These are phyloP conservation scores for Dascillus cervinus DNA, from an alignment of 2,888 invertebrate species.

Conservation along the genomic window DNA sequence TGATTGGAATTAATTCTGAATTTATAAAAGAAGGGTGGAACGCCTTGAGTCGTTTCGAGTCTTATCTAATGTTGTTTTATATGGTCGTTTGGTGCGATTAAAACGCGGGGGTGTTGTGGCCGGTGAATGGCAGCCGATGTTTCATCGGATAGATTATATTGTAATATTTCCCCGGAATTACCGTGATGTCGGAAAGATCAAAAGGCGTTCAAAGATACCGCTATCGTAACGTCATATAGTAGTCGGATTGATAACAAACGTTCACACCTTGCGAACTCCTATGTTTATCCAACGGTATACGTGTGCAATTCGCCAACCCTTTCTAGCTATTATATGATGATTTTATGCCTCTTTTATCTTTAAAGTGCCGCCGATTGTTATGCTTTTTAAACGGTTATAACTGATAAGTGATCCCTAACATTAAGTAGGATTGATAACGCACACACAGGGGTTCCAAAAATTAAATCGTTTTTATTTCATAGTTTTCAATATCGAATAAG, in stretches of 20 bases:
- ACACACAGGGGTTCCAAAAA: no score
- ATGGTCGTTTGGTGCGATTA: no score
- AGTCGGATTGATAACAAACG: constrained; percentile 11
- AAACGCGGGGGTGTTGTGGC: no score
- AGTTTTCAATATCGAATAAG: no score
- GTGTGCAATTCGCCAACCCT: constrained; percentile 6
- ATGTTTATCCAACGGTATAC: constrained; percentile 11
- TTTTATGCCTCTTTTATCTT: constrained; percentile 2
- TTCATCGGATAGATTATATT: constrained; percentile 6
- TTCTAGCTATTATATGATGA: neutral
- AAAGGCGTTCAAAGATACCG: constrained; percentile 44
- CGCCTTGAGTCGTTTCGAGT: no score
- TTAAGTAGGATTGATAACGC: no score
- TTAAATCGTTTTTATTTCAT: no score
- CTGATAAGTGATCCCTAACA: constrained; percentile 2
- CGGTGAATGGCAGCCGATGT: no score
- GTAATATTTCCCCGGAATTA: constrained; percentile 11
- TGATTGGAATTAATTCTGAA: no score
- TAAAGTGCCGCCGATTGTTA: constrained; percentile 8
- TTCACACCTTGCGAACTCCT: constrained; percentile 14
- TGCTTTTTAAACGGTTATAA: constrained; percentile 12
- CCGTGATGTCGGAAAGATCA: constrained; percentile 13
- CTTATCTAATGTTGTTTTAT: no score
- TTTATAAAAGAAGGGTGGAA: no score
- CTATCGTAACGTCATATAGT: constrained; percentile 17